Evolutionary conservation across 2,888 invertebrate genomes (phyloP).

Genomic region (Diogma glabrata): DNA sequence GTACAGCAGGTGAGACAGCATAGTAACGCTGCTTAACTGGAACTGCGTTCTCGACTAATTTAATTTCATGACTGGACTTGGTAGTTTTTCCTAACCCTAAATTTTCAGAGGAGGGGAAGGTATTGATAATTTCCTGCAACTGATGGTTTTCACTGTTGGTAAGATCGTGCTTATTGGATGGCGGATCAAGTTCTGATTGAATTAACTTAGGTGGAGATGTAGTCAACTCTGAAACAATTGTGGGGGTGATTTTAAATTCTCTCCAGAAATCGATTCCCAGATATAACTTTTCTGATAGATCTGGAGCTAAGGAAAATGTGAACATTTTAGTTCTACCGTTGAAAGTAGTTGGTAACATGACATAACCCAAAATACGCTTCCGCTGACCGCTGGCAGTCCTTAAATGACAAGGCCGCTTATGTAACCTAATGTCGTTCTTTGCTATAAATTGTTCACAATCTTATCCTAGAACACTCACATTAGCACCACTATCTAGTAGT

Average conservation of each 20-base stretch:
- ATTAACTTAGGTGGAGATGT: not conserved
- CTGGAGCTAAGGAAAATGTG: not conserved
- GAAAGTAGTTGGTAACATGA: not conserved
- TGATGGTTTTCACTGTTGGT: not conserved
- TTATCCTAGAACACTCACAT: not conserved
- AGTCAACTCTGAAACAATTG: not conserved
- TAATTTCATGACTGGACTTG: slow-evolving; percentile 15
- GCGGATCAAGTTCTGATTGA: too few relatives aligned
- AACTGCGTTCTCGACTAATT: slow-evolving; percentile 15
- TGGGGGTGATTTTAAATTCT: not conserved
- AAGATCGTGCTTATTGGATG: not conserved
- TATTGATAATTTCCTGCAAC: not conserved
- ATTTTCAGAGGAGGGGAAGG: not conserved
- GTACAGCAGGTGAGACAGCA: slow-evolving; percentile 18
- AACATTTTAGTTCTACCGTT: not conserved
- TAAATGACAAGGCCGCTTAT: not conserved
- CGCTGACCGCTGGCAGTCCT: not conserved
- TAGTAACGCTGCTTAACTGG: slow-evolving; percentile 18
- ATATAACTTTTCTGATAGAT: not conserved
- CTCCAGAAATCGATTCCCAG: not conserved
- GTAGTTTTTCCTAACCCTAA: slow-evolving; percentile 16
- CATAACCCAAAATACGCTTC: not conserved
- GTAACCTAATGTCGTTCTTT: not conserved
- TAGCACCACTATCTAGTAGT: not conserved
- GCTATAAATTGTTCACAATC: not conserved